These are phyloP conservation scores for Polylopha cassiicola DNA, from an alignment of 2,888 invertebrate species.

Conservation along the genomic window DNA sequence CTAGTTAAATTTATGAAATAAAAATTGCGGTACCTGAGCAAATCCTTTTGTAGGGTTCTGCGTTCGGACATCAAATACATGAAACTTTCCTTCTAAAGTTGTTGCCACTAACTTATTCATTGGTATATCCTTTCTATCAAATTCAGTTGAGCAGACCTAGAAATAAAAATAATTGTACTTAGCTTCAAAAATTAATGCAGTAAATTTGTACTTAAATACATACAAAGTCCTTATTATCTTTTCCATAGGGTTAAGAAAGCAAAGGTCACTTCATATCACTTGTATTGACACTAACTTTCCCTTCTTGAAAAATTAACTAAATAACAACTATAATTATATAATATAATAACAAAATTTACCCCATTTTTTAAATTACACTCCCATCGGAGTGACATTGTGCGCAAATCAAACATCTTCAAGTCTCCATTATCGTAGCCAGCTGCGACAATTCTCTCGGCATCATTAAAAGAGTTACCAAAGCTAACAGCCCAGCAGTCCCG, in stretches of 20 bases:
- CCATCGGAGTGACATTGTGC: slow-evolving; percentile 90
- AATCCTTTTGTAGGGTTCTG: slow-evolving; percentile 93
- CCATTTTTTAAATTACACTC: slow-evolving; percentile 96
- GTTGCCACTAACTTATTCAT: slow-evolving; percentile 97
- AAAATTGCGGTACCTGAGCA: slow-evolving; percentile 70
- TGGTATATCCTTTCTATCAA: slow-evolving; percentile 93
- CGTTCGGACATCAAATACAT: slow-evolving; percentile 92
- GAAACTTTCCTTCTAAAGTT: slow-evolving; percentile 93
- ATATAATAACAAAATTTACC: slow-evolving; percentile 59
- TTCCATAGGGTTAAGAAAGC: too few species aligned
- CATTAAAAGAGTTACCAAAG: slow-evolving; percentile 94
- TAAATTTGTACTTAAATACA: too few species aligned
- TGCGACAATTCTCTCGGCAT: slow-evolving; percentile 89
- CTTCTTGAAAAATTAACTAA: too few species aligned
- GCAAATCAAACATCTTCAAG: slow-evolving; percentile 93
- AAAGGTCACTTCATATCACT: too few species aligned
- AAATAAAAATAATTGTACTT: slow-evolving; percentile 31
- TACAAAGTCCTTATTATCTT: too few species aligned
- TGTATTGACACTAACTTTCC: too few species aligned
- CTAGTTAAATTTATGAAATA: not conserved
- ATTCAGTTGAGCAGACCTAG: slow-evolving; percentile 88
- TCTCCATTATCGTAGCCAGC: slow-evolving; percentile 99
- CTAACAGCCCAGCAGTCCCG: slow-evolving; percentile 96
- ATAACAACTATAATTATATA: slow-evolving; percentile 5
- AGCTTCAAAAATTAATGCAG: too few species aligned